Evolutionary conservation across 2,797 vertebrate genomes (phyloP), one percentile per base, ranked within the genome.

Genomic region (Buceros bicornis): DNA sequence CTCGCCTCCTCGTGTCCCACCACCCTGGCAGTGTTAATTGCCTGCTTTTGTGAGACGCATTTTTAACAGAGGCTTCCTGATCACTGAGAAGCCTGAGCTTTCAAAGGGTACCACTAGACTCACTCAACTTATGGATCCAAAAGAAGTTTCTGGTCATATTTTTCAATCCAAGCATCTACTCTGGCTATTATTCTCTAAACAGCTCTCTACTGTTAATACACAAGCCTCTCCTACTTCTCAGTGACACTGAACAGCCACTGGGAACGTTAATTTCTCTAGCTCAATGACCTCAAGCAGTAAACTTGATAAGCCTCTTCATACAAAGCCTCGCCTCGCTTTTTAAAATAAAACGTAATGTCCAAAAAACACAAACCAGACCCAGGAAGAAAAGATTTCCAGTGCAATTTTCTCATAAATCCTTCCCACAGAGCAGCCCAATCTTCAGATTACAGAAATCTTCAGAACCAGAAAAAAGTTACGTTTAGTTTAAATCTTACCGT

Each of bases 21-120:
- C 2, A 5, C 29, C 2, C 0, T 1, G 29, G 6, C 18, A 20
- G n/a, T 13, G 50, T 56, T 48, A 60, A 69, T 1, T 42, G 50
- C 17, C 17, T 20, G 35, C 16, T 79, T 84, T 40, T 58, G 1
- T 67, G 61, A 57, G 19, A 66, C 9, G 8, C 3, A 37, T 28
- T 43, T 91, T 67, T 40, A 16, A 33, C 61, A 77, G n/a, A 58
- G 66, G 33, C 28, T 67, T 51, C 70, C 28, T 17, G 7, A 71
- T 16, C 24, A 37, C 28, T 5, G 16, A 50, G 19, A 94, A 61
- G 67, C 47, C 1, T 11, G 57, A 83, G 31, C 11, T 92, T 72
- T 56, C 57, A 37, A 87, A 67, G 24, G 11, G 45, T 4, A 60
- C 19, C 29, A 51, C 26, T 16, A 62, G 26, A 43, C 3, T 79